Conservation (phyloP, 2,797 vertebrate genomes). For the Sandelia bainsii region DNA sequence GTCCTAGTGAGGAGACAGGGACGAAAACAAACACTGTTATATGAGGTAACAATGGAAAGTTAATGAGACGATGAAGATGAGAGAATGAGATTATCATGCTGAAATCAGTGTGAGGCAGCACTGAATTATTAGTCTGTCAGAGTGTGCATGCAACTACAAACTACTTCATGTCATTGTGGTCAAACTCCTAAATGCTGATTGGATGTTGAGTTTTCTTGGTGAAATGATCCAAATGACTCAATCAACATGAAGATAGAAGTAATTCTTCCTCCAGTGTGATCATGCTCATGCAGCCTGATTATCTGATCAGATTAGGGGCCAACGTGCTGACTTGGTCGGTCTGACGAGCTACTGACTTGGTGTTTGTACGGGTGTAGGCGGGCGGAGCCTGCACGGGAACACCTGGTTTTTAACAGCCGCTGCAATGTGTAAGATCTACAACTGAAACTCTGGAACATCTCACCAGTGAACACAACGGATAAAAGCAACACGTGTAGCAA, state of each 20-base stretch:
- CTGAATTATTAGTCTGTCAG: constrained; percentile 33
- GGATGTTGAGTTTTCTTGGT: not conserved
- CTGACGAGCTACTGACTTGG: constrained; percentile 77
- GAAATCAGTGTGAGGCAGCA: constrained; percentile 13
- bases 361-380: constrained; percentile 68
- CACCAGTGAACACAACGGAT: not conserved
- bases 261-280: constrained; percentile 9
- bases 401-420: constrained; percentile 70
- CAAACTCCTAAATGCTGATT: constrained; percentile 10
- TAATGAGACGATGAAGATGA: constrained; percentile 55
- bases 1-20: constrained; percentile 86
- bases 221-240: constrained; percentile 8
- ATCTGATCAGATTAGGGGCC: constrained; percentile 14
- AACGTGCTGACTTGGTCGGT: constrained; percentile 22
- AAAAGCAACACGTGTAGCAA: constrained; percentile 24
- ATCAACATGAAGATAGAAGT: not conserved
- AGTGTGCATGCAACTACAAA: constrained; percentile 20
- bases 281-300: constrained; percentile 54
- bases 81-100: constrained; percentile 28
- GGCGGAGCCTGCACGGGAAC: constrained; percentile 69
- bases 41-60: constrained; percentile 43
- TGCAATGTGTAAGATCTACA: constrained; percentile 70
- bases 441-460: constrained; percentile 38
- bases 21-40: constrained; percentile 45
- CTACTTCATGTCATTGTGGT: not conserved